Evolutionary conservation across 2,888 invertebrate genomes (phyloP), one percentile per base, ranked within the genome.

Genomic region (Plebejus anna): DNA sequence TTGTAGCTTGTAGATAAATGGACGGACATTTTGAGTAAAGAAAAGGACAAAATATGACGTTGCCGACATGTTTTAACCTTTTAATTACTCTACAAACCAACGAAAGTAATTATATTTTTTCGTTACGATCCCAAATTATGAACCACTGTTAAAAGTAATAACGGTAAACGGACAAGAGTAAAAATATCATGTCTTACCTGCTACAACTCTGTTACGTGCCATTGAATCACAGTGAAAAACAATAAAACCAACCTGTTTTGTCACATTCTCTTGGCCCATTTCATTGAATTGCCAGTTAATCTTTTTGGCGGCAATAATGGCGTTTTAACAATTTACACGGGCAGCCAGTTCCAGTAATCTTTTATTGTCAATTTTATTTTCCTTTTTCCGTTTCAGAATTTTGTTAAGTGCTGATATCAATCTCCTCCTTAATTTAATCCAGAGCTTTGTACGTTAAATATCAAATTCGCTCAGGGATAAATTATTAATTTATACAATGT

Each of bases 311-410:
- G 22, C 22, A 22, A 22, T 22, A 22, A 22, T 22, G 22, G 22
- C 22, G 22, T 22, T 32, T 32, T 16, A 11, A 66, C 32, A 36
- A 66, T 32, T 66, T 32, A 5, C 32, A 6, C 66, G 32, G 13
- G 66, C 9, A 13, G 16, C 66, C n/a, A 28, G 61, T 36, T 5
- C 6, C 66, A 11, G 36, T 66, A 66, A 32, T 66, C 1, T 66
- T 32, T 32, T 66, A 36, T 16, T 36, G 66, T 66, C 66, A 66
- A 66, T 66, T 66, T 66, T 36, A 66, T 66, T 32, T 32, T 66
- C 66, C 32, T 66, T 66, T 32, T 66, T 66, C 66, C 32, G 66
- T 32, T 66, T 32, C 32, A 13, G 66, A 32, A 16, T 66, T 66
- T 16, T 3, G 32, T 66, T 66, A 66, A 66, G 66, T 32, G 66